phyloP scores from a whole-genome alignment of 2,888 invertebrate genomes.

The Tenthredo amoena region DNA sequence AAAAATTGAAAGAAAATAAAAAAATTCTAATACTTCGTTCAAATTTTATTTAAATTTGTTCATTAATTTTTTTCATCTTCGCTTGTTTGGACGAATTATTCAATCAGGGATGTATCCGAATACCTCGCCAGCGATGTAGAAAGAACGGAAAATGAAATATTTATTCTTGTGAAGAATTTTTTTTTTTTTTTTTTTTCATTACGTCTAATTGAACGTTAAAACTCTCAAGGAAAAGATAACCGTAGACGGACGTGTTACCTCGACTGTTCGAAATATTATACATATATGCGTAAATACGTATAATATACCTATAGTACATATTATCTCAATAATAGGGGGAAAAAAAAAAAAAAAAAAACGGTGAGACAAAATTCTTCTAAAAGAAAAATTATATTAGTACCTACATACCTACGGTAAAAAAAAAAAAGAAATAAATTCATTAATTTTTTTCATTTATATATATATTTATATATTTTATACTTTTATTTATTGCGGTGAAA shows the following conservation, averaged over 20 bases:
- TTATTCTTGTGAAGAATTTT: not conserved
- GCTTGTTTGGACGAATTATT: not conserved
- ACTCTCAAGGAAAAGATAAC: not conserved
- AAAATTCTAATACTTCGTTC: not conserved
- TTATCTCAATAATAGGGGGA: not conserved
- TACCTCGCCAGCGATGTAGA: not conserved
- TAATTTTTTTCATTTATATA: not conserved
- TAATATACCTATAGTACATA: not conserved
- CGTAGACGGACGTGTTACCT: not conserved
- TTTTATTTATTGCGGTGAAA: conserved; percentile 8
- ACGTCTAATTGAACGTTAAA: not conserved
- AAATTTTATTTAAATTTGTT: not conserved
- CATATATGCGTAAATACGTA: not conserved
- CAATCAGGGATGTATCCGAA: not conserved
- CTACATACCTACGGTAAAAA: not conserved
- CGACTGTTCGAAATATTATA: not conserved
- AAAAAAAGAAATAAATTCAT: no score
- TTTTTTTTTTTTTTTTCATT: not conserved
- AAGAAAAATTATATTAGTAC: not conserved
- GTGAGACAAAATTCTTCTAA: no score
- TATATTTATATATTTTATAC: not conserved
- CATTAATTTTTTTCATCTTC: not conserved
- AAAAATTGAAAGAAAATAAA: not conserved
- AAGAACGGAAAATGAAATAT: not conserved
- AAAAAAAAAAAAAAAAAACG: not conserved